Evolutionary conservation across 2,113 vertebrate species (phyloP), one percentile per base, ranked within the genome.

Genomic region (Lycocorax pyrrhopterus): DNA sequence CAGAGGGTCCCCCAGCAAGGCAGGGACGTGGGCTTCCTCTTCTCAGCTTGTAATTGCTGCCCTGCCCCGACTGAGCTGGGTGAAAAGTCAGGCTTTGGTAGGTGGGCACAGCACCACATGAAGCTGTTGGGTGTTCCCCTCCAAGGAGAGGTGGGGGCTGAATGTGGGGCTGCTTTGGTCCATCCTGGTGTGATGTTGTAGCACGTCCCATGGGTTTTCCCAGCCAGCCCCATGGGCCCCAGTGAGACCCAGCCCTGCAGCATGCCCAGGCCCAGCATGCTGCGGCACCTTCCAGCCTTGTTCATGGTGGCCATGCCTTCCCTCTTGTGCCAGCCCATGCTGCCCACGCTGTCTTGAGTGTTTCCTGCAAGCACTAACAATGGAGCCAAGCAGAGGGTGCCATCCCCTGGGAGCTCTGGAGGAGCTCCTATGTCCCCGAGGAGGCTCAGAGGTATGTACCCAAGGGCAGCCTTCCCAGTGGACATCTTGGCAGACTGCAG

Each of bases 361-460:
- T 72, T 93, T 95, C 93, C 92, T 95, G 84, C 69, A 68, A 26
- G 39, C 67, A 30, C 33, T 15, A 37, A 49, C 1, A 2, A 14
- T 5, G 60, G 16, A 86, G 71, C 74, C 87, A 79, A 89, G 37
- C 22, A 51, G 29, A 56, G 56, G 39, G 21, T 53, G 43, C 13
- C 33, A 73, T 58, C 16, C 33, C 29, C 29, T 2, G 0, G 20
- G 58, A 37, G 63, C 27, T 77, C 37, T 11, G 1, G 35, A 73
- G 49, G 49, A 49, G 49, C 49, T 49, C 22, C 49, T 15, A 3
- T 3, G 2, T 62, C 16, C 47, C 11, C 0, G 0, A 44, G 46
- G 29, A 83, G n/a, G 32, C 37, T 75, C 5, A 6, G 41, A 87
- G n/a, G 7, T 83, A 44, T 0, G 3, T 7, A n/a, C 4, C 18